A percentile compares a stretch with the other conserved stretches of the same genome.
Conservation (phyloP, 1,140 invertebrate genomes). For the Argopecten irradians region DNA sequence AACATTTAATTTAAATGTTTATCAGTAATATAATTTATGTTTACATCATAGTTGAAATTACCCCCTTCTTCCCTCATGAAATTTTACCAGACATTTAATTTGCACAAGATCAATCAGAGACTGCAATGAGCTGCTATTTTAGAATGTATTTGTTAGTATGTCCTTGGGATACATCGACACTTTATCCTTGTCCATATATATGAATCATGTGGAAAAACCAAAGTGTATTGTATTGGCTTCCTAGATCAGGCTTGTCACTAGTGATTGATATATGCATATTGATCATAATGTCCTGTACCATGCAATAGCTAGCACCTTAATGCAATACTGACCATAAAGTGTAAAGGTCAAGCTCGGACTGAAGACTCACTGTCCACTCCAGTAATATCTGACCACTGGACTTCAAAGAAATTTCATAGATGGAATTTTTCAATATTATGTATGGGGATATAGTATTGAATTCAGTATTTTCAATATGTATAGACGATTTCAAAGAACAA, state of each 20-base stretch:
- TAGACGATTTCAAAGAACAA: no score
- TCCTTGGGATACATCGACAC: background rate
- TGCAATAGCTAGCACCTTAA: background rate
- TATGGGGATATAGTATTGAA: no score
- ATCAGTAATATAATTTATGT: no score
- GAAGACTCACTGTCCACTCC: background rate
- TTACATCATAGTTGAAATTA: no score
- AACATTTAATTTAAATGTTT: no score
- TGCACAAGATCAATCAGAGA: no score
- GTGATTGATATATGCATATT: background rate
- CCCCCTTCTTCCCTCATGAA: background rate
- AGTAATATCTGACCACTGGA: background rate
- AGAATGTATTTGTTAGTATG: background rate
- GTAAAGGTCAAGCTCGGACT: background rate
- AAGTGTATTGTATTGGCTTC: background rate
- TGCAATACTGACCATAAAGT: background rate
- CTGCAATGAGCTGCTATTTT: background rate
- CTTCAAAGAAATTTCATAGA: no score
- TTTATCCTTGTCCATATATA: background rate
- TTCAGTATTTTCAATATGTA: no score
- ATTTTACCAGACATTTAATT: background rate
- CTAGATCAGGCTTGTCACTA: background rate
- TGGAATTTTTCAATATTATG: no score
- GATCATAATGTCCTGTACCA: background rate
- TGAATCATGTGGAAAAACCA: constrained; percentile 7